phyloP scores from a whole-genome alignment of 2,113 vertebrate genomes.

The Neolamprologus fasciatus region DNA sequence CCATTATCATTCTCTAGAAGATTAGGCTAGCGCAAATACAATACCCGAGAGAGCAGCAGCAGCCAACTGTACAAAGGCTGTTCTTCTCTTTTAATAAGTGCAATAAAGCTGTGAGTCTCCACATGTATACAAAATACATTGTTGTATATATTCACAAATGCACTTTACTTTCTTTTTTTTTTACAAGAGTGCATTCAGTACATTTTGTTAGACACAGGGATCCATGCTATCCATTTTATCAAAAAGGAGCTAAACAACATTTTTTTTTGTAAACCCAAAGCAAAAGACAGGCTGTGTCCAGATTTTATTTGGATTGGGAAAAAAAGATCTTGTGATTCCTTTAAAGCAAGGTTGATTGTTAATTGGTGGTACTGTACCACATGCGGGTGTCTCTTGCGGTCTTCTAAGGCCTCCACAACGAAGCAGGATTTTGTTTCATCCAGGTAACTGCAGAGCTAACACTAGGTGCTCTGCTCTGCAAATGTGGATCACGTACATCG shows the following conservation, averaged over 20 bases:
- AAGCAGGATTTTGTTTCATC: not conserved
- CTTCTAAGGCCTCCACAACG: not conserved
- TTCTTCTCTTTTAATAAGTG: not conserved
- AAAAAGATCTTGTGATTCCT: not conserved
- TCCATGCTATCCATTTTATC: not conserved
- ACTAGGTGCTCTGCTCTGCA: not conserved
- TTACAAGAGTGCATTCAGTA: not conserved
- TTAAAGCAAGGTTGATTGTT: not conserved
- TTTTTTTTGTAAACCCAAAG: not conserved
- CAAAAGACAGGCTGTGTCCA: not conserved
- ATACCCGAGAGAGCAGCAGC: not conserved
- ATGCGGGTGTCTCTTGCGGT: not conserved
- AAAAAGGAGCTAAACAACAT: not conserved
- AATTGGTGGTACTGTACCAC: not conserved
- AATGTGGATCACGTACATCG: not conserved
- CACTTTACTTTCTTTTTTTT: not conserved
- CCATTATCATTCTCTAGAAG: conserved; percentile 14
- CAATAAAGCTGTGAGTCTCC: not conserved
- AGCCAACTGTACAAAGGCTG: not conserved
- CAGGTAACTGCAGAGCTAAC: not conserved
- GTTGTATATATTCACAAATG: not conserved
- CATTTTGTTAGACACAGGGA: not conserved
- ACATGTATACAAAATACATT: not conserved
- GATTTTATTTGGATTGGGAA: accelerated
- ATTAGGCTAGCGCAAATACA: not conserved